Base-by-base conservation (phyloP, 2,797 vertebrate genomes). In the Muscicapa striata region DNA sequence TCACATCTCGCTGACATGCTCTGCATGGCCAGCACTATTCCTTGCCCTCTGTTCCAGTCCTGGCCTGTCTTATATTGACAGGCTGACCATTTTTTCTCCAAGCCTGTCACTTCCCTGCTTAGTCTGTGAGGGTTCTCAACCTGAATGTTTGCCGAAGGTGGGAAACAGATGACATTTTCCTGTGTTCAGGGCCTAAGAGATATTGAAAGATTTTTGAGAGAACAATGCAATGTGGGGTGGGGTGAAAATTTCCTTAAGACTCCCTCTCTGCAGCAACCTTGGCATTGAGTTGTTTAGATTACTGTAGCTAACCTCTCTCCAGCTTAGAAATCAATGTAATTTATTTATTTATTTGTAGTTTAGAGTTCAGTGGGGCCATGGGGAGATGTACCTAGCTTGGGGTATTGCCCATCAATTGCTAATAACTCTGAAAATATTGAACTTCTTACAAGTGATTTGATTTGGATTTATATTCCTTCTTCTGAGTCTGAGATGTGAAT, bases 261-360 rank as follows among this genome's bases (percentile, higher is more conserved):
- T 95, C 46, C 51, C 77, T 95, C 88, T 95, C 49, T 82, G 72
- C 43, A 79, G 73, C 76, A 84, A 40, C 48, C 22, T 86, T 89
- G 90, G 72, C 41, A 6, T 40, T n/a, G 61, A 62, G 32, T 80
- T 0, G 0, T 64, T 51, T 43, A 12, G 46, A 34, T 89, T 67
- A 51, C 52, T 26, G 49, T 67, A 61, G 55, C 34, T 22, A 16
- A 26, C 23, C 12, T 82, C 40, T 38, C 34, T 41, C 5, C 10
- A 20, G 52, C 36, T 40, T 83, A 58, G 54, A 46, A 83, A 78
- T 87, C 22, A 21, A 62, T 19, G 26, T 19, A 1, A 7, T 45
- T 79, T 52, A 32, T 72, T 87, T 62, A 34, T 73, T 91, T 74
- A 30, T 51, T 51, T 51, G 6, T 54, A 36, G 19, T 3, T 32